A percentile compares a stretch with the other conserved stretches of the same genome.
Evolutionary conservation across 2,797 vertebrate genomes (phyloP).

Genomic region (Alca torda): DNA sequence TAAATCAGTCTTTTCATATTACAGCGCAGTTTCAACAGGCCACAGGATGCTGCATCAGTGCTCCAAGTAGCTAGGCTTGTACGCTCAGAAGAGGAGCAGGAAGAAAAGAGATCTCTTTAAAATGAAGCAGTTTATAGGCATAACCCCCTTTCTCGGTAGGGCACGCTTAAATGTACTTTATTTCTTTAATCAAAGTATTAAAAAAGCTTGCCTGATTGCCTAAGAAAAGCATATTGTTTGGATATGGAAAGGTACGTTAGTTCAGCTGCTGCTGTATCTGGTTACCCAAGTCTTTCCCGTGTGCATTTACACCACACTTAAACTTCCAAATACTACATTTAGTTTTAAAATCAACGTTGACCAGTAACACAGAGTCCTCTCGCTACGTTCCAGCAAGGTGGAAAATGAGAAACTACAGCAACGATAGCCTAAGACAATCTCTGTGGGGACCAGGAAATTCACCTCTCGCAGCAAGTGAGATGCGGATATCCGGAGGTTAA

Average conservation of each 20-base stretch:
- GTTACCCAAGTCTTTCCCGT: background rate
- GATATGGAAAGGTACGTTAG: background rate
- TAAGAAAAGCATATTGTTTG: background rate
- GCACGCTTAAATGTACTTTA: background rate
- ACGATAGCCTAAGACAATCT: background rate
- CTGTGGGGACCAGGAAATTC: background rate
- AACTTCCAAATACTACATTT: background rate
- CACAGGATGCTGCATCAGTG: background rate
- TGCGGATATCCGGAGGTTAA: background rate
- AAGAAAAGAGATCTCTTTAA: background rate
- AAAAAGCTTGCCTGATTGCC: background rate
- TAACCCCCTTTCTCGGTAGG: background rate
- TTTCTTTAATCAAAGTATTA: background rate
- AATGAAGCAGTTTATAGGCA: background rate
- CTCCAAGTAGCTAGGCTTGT: background rate
- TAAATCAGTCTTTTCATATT: background rate
- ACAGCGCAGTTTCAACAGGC: background rate
- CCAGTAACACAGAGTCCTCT: background rate
- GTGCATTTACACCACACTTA: background rate
- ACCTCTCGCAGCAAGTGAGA: background rate
- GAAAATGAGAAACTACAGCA: background rate
- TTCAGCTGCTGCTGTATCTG: background rate
- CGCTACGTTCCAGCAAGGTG: background rate
- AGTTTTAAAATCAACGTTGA: background rate
- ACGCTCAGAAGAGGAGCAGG: background rate